A percentile compares a stretch with the other conserved stretches of the same genome.
These are phyloP conservation scores for Petrocephalus zakoni DNA, from an alignment of 2,113 vertebrate species.

Conservation along the genomic window DNA sequence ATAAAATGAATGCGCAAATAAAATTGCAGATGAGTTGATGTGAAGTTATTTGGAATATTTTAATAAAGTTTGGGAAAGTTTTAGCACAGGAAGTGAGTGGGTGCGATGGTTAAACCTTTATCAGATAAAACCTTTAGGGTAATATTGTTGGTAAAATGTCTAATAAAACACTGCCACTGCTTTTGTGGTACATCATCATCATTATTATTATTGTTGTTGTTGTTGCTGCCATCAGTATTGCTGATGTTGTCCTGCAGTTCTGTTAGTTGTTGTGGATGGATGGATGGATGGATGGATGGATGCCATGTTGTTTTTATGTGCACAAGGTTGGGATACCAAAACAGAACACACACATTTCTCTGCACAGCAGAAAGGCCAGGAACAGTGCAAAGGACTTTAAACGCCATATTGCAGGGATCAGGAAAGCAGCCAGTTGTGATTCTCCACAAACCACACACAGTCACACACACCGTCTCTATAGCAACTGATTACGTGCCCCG, in stretches of 20 bases:
- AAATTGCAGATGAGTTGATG: neutral
- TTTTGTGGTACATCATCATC: neutral
- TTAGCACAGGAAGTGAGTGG: neutral
- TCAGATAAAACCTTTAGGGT: neutral
- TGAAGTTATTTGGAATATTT: neutral
- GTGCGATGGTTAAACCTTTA: neutral
- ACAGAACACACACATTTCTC: neutral
- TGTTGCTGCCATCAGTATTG: neutral
- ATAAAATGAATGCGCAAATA: neutral
- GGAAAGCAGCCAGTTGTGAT: constrained; percentile 36
- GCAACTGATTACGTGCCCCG: constrained; percentile 39
- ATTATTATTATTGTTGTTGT: neutral
- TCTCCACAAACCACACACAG: constrained; percentile 28
- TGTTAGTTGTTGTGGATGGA: no score
- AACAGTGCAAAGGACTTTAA: neutral
- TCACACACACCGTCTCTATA: constrained; percentile 36
- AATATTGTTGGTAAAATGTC: neutral
- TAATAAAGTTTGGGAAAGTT: neutral
- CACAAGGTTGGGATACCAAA: neutral
- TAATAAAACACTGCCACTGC: neutral
- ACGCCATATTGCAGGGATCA: neutral
- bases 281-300: no score
- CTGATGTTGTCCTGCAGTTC: neutral
- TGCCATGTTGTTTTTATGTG: no score
- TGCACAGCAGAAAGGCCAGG: neutral